Base-by-base conservation (phyloP, 2,113 vertebrate species). In the Coryphaenoides rupestris region DNA sequence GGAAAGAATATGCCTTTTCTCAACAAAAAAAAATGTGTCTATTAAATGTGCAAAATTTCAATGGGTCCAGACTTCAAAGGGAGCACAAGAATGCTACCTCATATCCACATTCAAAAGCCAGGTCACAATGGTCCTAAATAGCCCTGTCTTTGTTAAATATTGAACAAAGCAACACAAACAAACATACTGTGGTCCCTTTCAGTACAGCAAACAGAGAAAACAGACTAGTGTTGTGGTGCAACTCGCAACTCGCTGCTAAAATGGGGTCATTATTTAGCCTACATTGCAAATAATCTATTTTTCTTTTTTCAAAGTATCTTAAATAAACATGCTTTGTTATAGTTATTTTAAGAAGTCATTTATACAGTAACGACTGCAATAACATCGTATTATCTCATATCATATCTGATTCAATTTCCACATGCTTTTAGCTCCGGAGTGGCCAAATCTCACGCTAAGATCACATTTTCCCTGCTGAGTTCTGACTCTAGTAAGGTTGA, bases 61-160 rank as follows among this genome's bases (percentile, higher is more conserved):
- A 17, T 53, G 33, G 66, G 26, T 55, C 63, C 68, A 64, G 17
- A 2, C 55, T 68, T 75, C 69, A 78, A 74, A 81, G 55, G 9
- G 26, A 54, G 63, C 55, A 33, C 70, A 75, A 46, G 49, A 17
- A 61, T 63, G 64, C 19, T 0, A 40, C 55, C 59, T 72, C 56
- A 62, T 46, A 45, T 68, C 24, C 55, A 22, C 12, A 7, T 13
- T 75, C 72, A 69, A 23, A 19, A 56, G 21, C 50, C 49, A 13
- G 5, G 19, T 68, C 55, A 68, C 63, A 63, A 56, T 53, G 55
- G 19, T 3, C 0, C 19, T 0, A 15, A 64, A 63, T 63, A 40
- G 52, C 19, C 19, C 60, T 33, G 22, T 70, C 73, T 53, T 66
- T 59, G 66, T 22, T 57, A 75, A 68, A 62, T 71, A 78, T 73